Evolutionary conservation across 2,888 invertebrate species (phyloP).

Genomic region (Andricus curvator): DNA sequence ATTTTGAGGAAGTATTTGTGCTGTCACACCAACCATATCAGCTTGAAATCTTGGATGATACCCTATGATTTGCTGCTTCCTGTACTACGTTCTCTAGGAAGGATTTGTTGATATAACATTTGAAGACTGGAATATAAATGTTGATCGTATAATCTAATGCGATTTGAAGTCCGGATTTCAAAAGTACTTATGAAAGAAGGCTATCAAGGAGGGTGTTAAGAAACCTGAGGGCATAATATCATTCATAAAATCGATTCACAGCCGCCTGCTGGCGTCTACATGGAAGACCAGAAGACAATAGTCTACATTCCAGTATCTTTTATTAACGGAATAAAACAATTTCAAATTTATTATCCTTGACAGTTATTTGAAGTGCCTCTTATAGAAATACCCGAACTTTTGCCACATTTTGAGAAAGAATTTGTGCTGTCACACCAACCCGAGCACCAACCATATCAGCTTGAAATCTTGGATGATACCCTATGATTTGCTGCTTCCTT

Average conservation of each 20-base stretch:
- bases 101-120: not conserved
- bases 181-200: conserved; percentile 62
- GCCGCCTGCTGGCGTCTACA: not conserved
- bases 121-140: not conserved
- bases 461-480: not conserved
- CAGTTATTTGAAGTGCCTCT: no score
- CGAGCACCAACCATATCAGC: not conserved
- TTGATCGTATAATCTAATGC: conserved; percentile 1
- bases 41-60: not conserved
- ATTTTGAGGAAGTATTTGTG: not conserved
- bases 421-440: not conserved
- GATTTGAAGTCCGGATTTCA: conserved; percentile 61
- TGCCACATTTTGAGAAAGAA: not conserved
- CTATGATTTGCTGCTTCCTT: not conserved
- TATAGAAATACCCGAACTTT: no score
- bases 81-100: not conserved
- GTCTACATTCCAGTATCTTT: not conserved
- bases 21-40: not conserved
- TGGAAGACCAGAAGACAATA: not conserved
- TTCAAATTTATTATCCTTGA: no score
- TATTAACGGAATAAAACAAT: no score
- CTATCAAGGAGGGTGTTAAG: no score
- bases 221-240: conserved; percentile 61
- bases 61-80: not conserved
- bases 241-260: conserved; percentile 60